phyloP scores from a whole-genome alignment of 2,113 vertebrate genomes.

The Tretioscincus oriximinensis region DNA sequence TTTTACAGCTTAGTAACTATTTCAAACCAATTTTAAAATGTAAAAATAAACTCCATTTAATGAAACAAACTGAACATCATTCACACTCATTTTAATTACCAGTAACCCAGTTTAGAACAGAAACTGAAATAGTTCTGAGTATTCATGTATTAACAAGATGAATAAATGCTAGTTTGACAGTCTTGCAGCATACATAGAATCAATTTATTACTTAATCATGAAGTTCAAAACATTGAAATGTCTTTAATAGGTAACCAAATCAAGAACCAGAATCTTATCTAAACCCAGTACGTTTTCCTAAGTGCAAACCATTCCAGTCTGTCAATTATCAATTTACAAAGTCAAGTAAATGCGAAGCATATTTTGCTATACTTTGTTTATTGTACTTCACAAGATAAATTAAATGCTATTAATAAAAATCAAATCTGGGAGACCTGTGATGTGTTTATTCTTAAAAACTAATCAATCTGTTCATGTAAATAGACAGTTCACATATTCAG shows the following conservation, averaged over 20 bases:
- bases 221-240: background rate
- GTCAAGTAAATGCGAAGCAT: background rate
- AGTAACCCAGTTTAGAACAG: no score
- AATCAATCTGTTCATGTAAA: no score
- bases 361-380: background rate
- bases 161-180: no score
- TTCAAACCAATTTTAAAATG: no score
- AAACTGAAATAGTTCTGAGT: no score
- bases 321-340: background rate
- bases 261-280: background rate
- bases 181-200: background rate
- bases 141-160: no score
- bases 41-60: no score
- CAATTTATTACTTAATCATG: background rate
- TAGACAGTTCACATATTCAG: no score
- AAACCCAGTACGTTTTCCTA: no score
- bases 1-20: no score
- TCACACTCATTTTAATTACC: no score
- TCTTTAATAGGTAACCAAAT: background rate
- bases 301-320: background rate
- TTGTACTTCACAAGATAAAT: background rate
- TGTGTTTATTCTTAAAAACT: background rate
- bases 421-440: background rate
- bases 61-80: no score
- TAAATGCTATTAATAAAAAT: background rate